Evolutionary conservation across 2,888 invertebrate genomes (phyloP).

Genomic region (Nomada ruficornis): DNA sequence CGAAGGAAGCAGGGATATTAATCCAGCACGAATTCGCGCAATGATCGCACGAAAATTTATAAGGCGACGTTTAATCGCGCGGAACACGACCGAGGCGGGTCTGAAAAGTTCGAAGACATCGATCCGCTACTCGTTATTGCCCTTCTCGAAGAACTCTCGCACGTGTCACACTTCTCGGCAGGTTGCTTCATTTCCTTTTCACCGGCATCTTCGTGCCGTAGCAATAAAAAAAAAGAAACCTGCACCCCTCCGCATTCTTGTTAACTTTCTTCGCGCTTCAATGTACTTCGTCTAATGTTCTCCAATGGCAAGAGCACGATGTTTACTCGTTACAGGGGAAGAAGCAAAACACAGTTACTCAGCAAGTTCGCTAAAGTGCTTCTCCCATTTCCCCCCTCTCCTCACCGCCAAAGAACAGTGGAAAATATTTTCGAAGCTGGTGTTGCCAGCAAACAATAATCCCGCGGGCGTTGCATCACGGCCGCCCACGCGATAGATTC

Average conservation of each 20-base stretch:
- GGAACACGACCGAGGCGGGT: conserved; percentile 72
- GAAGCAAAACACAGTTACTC: background rate
- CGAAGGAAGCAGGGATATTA: conserved; percentile 18
- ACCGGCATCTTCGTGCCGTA: too few species aligned
- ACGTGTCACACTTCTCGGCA: background rate
- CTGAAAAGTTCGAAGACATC: conserved; percentile 59
- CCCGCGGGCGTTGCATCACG: conserved; percentile 25
- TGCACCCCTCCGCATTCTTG: background rate
- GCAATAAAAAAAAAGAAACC: too few species aligned
- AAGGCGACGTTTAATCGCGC: conserved; percentile 63
- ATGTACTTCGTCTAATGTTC: background rate
- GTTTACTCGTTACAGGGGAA: background rate
- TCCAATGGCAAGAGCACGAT: background rate
- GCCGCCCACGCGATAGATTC: conserved; percentile 63
- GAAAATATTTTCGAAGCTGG: conserved; percentile 36
- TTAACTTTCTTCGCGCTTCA: background rate
- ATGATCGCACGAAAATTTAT: conserved; percentile 64
- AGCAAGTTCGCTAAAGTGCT: background rate
- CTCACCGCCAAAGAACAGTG: background rate
- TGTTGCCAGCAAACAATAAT: conserved; percentile 45
- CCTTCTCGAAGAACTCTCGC: background rate
- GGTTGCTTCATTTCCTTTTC: background rate
- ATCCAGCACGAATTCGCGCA: conserved; percentile 59
- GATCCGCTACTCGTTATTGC: conserved; percentile 43
- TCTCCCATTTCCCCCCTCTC: too few species aligned